These are phyloP conservation scores for Lepidotrigona ventralis DNA, from an alignment of 1,140 invertebrate species.

Conservation along the genomic window DNA sequence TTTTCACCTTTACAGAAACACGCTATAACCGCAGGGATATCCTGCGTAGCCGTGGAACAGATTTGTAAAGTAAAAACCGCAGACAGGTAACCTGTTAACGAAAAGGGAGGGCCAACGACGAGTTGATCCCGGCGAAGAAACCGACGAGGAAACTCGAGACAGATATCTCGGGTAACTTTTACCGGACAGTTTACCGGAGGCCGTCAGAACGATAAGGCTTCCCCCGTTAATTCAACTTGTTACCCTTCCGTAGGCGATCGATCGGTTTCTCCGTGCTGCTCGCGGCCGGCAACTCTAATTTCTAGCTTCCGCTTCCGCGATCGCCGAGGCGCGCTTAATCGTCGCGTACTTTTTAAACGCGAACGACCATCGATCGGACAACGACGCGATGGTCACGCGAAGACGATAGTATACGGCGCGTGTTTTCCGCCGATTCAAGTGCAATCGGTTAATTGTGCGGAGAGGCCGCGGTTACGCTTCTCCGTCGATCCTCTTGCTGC, in stretches of 20 bases:
- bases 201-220: conserved; percentile 48
- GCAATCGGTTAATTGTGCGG: not conserved
- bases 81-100: not conserved
- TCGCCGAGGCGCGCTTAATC: not conserved
- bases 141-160: conserved; percentile 34
- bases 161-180: conserved; percentile 14
- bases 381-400: not conserved
- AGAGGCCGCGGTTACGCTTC: not conserved
- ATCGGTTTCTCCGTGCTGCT: not conserved
- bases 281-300: not conserved
- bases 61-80: not conserved
- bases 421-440: not conserved
- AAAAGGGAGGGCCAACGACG: not conserved
- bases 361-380: not conserved
- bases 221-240: conserved; percentile 56
- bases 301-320: not conserved
- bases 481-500: not conserved
- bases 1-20: too few relatives aligned
- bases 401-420: not conserved
- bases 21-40: too few relatives aligned
- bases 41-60: too few relatives aligned
- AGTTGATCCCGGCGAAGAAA: conserved; percentile 3
- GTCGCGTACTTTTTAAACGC: not conserved
- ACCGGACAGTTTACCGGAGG: conserved; percentile 43
- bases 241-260: conserved; percentile 44